Base-by-base conservation (phyloP, 2,888 invertebrate species). In the Phalangium opilio region DNA sequence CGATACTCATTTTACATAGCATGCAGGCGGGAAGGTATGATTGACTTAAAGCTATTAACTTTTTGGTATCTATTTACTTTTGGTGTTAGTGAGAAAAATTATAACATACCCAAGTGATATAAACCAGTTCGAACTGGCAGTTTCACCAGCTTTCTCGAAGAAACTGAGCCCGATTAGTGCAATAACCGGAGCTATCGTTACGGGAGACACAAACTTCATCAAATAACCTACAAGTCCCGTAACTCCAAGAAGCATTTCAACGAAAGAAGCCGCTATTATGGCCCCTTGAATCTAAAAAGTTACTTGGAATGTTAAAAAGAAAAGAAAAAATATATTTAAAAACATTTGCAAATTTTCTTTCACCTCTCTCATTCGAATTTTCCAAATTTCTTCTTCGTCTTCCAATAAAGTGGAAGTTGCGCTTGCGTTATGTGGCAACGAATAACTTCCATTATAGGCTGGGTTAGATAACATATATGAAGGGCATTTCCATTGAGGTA, bases 81-180 rank as follows among this genome's bases (percentile, higher is more conserved):
- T n/a, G n/a, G n/a, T n/a, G n/a, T n/a, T n/a, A n/a, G n/a, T n/a
- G n/a, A n/a, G n/a, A n/a, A n/a, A n/a, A 33, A 33, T 21, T 11
- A 21, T 38, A 46, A 63, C 73, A 73, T 63, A 85, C 86, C 81
- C 75, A 15, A 75, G 74, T 1, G 84, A 78, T 47, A 86, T 77
- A 10, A 81, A 81, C 86, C 86, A 86, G 57, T 86, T 81, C 60
- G 78, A 76, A 1, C 83, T 75, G 0, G 85, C 83, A n/a, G 83
- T 81, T 0, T 72, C 71, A 0, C 81, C 79, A 0, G 86, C 84
- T 62, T 83, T 81, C 61, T 79, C 77, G 61, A 85, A 83, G 39
- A 87, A 68, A 0, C 84, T 82, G n/a, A 87, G 66, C 0, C 86
- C 87, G 49, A 86, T 82, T 47, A 87, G 67, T 0, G 83, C 76